Evolutionary conservation across 2,113 vertebrate species (phyloP).

Genomic region (Microtus richardsoni): DNA sequence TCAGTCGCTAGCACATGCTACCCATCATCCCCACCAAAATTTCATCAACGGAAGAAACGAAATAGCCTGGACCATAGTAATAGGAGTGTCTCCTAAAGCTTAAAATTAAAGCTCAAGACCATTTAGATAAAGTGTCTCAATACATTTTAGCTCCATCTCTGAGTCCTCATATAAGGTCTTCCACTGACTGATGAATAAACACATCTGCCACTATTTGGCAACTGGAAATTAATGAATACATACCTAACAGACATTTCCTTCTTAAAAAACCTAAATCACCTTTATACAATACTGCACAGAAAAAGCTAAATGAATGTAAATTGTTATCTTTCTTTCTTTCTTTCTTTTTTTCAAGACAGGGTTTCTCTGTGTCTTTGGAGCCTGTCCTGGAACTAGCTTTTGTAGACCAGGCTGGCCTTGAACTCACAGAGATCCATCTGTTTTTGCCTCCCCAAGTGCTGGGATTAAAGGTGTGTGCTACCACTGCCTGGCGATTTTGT

Average conservation of each 20-base stretch:
- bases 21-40: background rate
- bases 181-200: slow-evolving; percentile 11
- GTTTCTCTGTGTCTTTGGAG: too few species aligned
- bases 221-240: slow-evolving; percentile 22
- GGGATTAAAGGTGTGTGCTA: too few species aligned
- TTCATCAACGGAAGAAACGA: background rate
- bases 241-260: background rate
- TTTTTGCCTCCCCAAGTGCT: too few species aligned
- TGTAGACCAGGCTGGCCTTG: too few species aligned
- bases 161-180: background rate
- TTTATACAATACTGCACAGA: background rate
- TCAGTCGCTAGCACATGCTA: too few species aligned
- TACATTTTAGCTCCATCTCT: background rate
- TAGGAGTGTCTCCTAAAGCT: background rate
- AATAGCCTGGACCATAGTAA: background rate
- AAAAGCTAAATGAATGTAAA: slow-evolving; percentile 33
- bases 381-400: too few species aligned
- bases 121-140: slow-evolving; percentile 19
- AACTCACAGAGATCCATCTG: too few species aligned
- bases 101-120: slow-evolving; percentile 19
- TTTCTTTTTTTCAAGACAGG: too few species aligned
- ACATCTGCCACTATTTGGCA: slow-evolving; percentile 1
- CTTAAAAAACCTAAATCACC: background rate
- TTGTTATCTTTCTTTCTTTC: background rate
- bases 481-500: too few species aligned